Evolutionary conservation across 2,797 vertebrate species (phyloP).

Genomic region (Lophius americanus): DNA sequence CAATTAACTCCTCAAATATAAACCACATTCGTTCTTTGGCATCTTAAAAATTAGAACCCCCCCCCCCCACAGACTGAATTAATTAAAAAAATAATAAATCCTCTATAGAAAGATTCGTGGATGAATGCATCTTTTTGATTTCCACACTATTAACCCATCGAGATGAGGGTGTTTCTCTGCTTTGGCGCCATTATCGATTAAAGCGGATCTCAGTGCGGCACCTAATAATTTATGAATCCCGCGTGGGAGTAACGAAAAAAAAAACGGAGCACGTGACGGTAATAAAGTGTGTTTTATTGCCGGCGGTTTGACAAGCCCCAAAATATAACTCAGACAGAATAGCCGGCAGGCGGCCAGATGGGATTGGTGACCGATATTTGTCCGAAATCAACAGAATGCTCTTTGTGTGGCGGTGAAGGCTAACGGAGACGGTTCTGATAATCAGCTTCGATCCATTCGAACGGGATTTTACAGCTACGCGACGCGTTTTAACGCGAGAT

Average conservation of each 20-base stretch:
- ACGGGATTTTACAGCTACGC: slow-evolving; percentile 43
- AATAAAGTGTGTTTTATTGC: slow-evolving; percentile 99
- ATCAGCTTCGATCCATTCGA: slow-evolving; percentile 1
- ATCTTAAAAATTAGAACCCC: too few relatives aligned
- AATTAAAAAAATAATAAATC: too few relatives aligned
- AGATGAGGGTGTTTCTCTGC: slow-evolving; percentile 38
- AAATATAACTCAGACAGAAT: slow-evolving; percentile 94
- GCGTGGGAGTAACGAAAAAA: slow-evolving; percentile 61
- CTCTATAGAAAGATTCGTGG: too few relatives aligned
- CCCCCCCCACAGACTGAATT: too few relatives aligned
- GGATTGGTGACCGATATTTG: slow-evolving; percentile 67
- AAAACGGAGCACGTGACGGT: slow-evolving; percentile 92
- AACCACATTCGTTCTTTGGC: too few relatives aligned
- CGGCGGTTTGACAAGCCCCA: slow-evolving; percentile 92
- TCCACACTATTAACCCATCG: slow-evolving; percentile 6
- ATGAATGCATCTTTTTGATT: background rate
- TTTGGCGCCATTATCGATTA: slow-evolving; percentile 70
- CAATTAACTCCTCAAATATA: too few relatives aligned
- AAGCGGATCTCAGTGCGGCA: slow-evolving; percentile 81
- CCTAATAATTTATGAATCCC: slow-evolving; percentile 92
- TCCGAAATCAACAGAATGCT: slow-evolving; percentile 70
- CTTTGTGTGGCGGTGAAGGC: slow-evolving; percentile 44
- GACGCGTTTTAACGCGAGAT: slow-evolving; percentile 54
- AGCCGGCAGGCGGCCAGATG: slow-evolving; percentile 74
- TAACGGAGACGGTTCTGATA: slow-evolving; percentile 9